Evolutionary conservation across 2,888 invertebrate species (phyloP).

Genomic region (Drosophila parthenogenetica): DNA sequence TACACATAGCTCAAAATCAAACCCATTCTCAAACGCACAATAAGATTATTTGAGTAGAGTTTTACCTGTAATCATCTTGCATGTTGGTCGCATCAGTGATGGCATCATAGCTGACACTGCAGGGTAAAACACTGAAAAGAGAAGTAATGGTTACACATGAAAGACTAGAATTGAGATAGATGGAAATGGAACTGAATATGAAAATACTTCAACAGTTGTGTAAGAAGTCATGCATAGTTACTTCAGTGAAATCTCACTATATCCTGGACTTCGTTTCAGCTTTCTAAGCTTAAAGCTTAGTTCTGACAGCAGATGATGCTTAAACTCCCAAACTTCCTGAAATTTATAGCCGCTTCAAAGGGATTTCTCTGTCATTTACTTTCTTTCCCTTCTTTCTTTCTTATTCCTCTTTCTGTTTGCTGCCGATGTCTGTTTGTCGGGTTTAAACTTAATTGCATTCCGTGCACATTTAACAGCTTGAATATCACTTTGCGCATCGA

Average conservation of each 20-base stretch:
- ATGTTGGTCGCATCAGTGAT: slow-evolving; percentile 76
- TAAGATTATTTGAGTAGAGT: slow-evolving; percentile 6
- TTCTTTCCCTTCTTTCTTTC: no score
- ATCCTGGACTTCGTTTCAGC: background rate
- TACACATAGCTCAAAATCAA: background rate
- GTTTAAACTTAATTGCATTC: slow-evolving; percentile 59
- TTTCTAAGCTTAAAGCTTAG: slow-evolving; percentile 14
- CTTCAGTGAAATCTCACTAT: slow-evolving; percentile 7
- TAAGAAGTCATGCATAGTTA: slow-evolving; percentile 38
- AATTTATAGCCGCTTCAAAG: slow-evolving; percentile 1
- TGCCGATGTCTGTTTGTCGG: slow-evolving; percentile 1
- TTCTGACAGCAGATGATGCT: slow-evolving; percentile 17
- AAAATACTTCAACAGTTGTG: slow-evolving; percentile 26
- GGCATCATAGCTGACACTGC: slow-evolving; percentile 86
- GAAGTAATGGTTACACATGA: slow-evolving; percentile 38
- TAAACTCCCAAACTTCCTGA: slow-evolving; percentile 15
- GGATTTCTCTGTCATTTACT: slow-evolving; percentile 1
- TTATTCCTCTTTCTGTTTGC: background rate
- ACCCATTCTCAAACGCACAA: slow-evolving; percentile 4
- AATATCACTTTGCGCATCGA: slow-evolving; percentile 49
- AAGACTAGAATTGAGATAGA: slow-evolving; percentile 8
- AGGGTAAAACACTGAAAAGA: slow-evolving; percentile 87
- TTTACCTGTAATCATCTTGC: slow-evolving; percentile 83
- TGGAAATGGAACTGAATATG: slow-evolving; percentile 36
- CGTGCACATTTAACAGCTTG: slow-evolving; percentile 69